Evolutionary conservation across 1,140 invertebrate genomes (phyloP), one percentile per base, ranked within the genome.

Genomic region (Drosophila burlai): DNA sequence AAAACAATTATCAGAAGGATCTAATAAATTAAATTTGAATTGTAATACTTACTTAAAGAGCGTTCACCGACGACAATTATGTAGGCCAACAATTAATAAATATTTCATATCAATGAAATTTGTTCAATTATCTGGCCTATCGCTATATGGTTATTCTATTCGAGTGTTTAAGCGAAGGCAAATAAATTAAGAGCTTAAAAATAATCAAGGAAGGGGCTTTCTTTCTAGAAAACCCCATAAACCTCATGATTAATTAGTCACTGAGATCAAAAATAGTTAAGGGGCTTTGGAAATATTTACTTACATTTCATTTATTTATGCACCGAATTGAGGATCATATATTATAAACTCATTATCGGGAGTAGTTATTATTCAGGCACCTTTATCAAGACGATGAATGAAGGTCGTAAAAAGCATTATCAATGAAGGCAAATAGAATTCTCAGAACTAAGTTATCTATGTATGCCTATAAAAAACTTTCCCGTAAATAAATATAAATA

Each of bases 311-410:
- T 4, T 34, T 34, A 34, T 34, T 34, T 34, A 34, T 34, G 7
- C 10, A 34, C 16, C 8, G 2, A 18, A 29, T 9, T n/a, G 2
- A 16, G 24, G 11, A 18, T 29, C 24, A 18, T 43, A 59, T 29
- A 43, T 18, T 43, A 50, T 31, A 18, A 9, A 13, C 13, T 13
- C 49, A 11, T 18, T 59, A 59, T 43, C 21, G 42, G 18, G 8
- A 15, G 15, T 58, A 21, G 15, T 40, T 58, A 50, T 58, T 58
- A 59, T 43, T 43, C 16, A 59, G 15, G 13, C 11, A 8, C 24
- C 5, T 5, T 29, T 59, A 43, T 60, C 26, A 31, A 18, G 26
- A 29, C 38, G 16, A 9, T 43, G 4, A 31, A 6, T 42, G 16
- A 29, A 58, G 15, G 38, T 29, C n/a, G 40, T 45, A 31, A 60